phyloP scores from a whole-genome alignment of 2,797 vertebrate genomes.

The Hozukius guyotensis region DNA sequence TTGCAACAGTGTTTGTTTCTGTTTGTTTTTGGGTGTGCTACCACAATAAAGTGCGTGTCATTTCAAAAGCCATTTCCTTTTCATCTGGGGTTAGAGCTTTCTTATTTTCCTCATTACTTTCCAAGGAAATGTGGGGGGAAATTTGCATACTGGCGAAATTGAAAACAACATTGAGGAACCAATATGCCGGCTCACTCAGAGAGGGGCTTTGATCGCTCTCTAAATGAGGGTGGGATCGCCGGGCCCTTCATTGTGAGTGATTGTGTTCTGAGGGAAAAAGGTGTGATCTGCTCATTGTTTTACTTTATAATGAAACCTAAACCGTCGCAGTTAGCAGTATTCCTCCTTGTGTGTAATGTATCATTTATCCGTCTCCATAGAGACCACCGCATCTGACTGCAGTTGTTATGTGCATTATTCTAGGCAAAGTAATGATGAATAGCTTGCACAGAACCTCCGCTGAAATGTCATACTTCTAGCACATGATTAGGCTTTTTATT shows the following conservation, averaged over 20 bases:
- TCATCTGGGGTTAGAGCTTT: conserved; percentile 71
- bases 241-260: conserved; percentile 51
- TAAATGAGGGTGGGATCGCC: conserved; percentile 50
- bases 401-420: conserved; percentile 19
- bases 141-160: conserved; percentile 75
- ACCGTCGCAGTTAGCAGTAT: conserved; percentile 24
- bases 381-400: conserved; percentile 16
- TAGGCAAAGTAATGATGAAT: conserved; percentile 26
- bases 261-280: conserved; percentile 49
- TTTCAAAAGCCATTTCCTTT: conserved; percentile 66
- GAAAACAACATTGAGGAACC: conserved; percentile 70
- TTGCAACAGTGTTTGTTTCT: conserved; percentile 37
- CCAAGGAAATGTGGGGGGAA: conserved; percentile 53
- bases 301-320: conserved; percentile 52
- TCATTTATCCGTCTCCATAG: conserved; percentile 32
- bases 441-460: not conserved
- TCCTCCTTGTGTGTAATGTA: conserved; percentile 23
- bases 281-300: conserved; percentile 57
- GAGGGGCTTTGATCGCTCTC: conserved; percentile 67
- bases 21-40: conserved; percentile 25
- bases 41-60: conserved; percentile 39
- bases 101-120: conserved; percentile 76
- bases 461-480: conserved; percentile 12
- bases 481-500: conserved; percentile 19
- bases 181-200: conserved; percentile 53